A percentile compares a stretch with the other conserved stretches of the same genome.
phyloP scores from a whole-genome alignment of 2,113 vertebrate genomes.

The Tetrax tetrax region DNA sequence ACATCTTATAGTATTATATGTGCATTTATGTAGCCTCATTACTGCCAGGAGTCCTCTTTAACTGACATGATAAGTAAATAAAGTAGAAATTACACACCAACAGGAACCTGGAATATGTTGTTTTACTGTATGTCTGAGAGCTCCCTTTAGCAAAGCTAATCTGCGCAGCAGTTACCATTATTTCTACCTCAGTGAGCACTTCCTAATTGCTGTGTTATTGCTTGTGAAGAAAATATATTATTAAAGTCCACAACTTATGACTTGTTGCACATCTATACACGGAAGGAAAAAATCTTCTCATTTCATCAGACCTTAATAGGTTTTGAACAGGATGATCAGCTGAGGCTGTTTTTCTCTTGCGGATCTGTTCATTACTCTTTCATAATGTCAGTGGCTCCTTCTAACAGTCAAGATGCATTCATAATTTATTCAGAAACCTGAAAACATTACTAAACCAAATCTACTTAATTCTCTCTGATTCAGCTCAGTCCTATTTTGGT shows the following conservation, averaged over 20 bases:
- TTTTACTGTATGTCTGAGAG: slow-evolving; percentile 80
- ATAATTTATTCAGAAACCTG: slow-evolving; percentile 80
- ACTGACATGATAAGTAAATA: slow-evolving; percentile 84
- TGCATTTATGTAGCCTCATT: slow-evolving; percentile 78
- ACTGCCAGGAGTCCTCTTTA: slow-evolving; percentile 82
- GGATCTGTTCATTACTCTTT: slow-evolving; percentile 69
- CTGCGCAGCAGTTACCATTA: slow-evolving; percentile 79
- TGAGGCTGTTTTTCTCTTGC: slow-evolving; percentile 48
- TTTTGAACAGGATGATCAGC: slow-evolving; percentile 72
- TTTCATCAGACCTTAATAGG: slow-evolving; percentile 73
- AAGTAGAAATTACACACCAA: slow-evolving; percentile 82
- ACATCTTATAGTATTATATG: slow-evolving; percentile 73
- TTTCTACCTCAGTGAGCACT: slow-evolving; percentile 82
- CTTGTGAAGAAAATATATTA: slow-evolving; percentile 83
- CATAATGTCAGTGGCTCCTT: slow-evolving; percentile 70
- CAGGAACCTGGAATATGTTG: slow-evolving; percentile 75
- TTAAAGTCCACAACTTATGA: slow-evolving; percentile 80
- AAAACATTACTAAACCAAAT: slow-evolving; percentile 77
- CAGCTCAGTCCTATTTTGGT: slow-evolving; percentile 68
- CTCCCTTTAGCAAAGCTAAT: slow-evolving; percentile 79
- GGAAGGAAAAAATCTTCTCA: slow-evolving; percentile 52
- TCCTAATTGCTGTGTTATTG: slow-evolving; percentile 83
- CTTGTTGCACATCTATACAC: slow-evolving; percentile 75
- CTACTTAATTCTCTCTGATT: slow-evolving; percentile 78
- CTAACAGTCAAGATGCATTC: slow-evolving; percentile 70